phyloP scores from a whole-genome alignment of 2,113 vertebrate species.

The Rhipidura dahli region DNA sequence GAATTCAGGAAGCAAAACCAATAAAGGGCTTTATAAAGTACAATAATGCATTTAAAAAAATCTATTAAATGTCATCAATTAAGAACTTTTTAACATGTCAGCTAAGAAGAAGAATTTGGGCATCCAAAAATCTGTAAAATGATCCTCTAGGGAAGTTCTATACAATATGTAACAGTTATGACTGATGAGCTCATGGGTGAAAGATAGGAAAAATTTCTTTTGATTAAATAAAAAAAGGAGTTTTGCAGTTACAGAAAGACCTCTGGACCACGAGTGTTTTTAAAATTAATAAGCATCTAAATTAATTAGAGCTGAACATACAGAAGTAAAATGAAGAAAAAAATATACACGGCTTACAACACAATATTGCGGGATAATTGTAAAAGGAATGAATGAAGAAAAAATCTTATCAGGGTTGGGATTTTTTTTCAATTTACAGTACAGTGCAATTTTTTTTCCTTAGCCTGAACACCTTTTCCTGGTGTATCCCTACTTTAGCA shows the following conservation, averaged over 20 bases:
- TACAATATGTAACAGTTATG: background rate
- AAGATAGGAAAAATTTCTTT: background rate
- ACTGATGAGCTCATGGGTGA: background rate
- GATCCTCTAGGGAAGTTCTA: background rate
- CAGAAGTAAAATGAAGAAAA: background rate
- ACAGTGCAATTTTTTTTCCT: accelerated
- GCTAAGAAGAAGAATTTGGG: background rate
- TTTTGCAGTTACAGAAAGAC: background rate
- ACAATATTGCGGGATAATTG: background rate
- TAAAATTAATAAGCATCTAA: background rate
- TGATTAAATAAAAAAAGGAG: background rate
- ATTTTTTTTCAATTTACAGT: background rate
- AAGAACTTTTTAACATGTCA: background rate
- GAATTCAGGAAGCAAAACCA: background rate
- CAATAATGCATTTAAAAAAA: background rate
- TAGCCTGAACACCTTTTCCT: background rate
- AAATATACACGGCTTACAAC: background rate
- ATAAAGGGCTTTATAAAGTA: background rate
- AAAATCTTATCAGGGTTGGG: background rate
- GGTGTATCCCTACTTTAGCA: background rate
- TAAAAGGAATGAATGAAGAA: background rate
- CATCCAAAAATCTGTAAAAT: background rate
- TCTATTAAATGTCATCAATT: background rate
- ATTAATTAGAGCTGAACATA: background rate
- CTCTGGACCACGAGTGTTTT: background rate